These are phyloP conservation scores for Emys orbicularis DNA, from an alignment of 2,797 vertebrate genomes.

Conservation along the genomic window DNA sequence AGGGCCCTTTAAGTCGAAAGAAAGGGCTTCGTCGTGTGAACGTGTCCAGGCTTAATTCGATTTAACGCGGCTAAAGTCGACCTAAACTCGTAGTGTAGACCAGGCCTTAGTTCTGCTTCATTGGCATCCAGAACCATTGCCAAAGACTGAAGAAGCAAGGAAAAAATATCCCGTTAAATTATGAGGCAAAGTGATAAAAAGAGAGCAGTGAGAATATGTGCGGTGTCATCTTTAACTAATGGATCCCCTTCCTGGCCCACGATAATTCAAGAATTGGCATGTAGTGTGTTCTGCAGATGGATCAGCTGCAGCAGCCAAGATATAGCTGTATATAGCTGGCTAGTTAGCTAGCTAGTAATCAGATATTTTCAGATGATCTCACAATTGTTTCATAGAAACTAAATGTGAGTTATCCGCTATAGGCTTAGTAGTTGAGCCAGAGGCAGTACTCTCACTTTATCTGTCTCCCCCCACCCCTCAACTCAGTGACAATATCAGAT, in stretches of 20 bases:
- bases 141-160: not conserved
- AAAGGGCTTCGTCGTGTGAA: too few species aligned
- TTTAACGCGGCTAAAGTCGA: too few species aligned
- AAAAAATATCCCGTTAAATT: not conserved
- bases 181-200: not conserved
- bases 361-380: constrained; percentile 46
- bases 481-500: not conserved
- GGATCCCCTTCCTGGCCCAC: not conserved
- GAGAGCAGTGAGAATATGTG: not conserved
- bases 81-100: too few species aligned
- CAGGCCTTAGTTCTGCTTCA: constrained; percentile 18
- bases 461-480: not conserved
- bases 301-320: not conserved
- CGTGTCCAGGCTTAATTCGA: too few species aligned
- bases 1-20: too few species aligned
- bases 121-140: not conserved
- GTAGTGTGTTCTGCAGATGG: constrained; percentile 5
- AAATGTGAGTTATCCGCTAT: not conserved
- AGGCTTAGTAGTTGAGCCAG: not conserved
- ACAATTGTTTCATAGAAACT: constrained; percentile 2
- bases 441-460: not conserved
- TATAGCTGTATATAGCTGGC: not conserved
- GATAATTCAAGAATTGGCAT: not conserved
- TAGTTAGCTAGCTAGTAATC: constrained; percentile 46
- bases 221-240: not conserved